Evolutionary conservation across 1,140 invertebrate genomes (phyloP).

Genomic region (Archivesica marissinica): DNA sequence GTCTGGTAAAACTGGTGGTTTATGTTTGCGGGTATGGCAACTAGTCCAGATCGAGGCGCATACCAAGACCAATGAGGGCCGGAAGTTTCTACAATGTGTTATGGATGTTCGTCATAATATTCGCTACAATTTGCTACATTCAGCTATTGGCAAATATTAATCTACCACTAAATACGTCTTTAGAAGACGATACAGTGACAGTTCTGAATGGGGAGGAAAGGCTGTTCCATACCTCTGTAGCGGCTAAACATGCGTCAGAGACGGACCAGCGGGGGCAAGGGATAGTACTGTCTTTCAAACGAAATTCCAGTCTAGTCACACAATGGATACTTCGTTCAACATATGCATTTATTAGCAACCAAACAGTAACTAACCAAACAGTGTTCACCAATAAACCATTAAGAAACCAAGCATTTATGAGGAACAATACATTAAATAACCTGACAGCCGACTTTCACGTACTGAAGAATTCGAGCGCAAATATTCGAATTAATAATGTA

Average conservation of each 20-base stretch:
- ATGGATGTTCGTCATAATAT: neutral
- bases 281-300: neutral
- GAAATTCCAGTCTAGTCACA: neutral
- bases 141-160: neutral
- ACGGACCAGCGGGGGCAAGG: neutral
- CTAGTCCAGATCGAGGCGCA: too few relatives aligned
- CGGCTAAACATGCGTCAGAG: neutral
- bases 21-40: too few relatives aligned
- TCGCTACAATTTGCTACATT: constrained; percentile 1
- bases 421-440: neutral
- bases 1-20: too few relatives aligned
- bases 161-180: neutral
- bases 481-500: neutral
- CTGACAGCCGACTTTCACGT: neutral
- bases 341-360: neutral
- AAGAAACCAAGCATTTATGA: neutral
- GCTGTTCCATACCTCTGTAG: neutral
- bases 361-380: too few relatives aligned
- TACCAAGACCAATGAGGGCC: neutral
- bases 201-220: neutral
- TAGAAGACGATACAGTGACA: neutral
- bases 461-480: neutral
- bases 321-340: neutral
- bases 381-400: neutral
- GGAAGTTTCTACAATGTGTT: constrained; percentile 13